A percentile compares a stretch with the other conserved stretches of the same genome.
Conservation (phyloP, 2,888 invertebrate species). For the Papilio protenor region DNA sequence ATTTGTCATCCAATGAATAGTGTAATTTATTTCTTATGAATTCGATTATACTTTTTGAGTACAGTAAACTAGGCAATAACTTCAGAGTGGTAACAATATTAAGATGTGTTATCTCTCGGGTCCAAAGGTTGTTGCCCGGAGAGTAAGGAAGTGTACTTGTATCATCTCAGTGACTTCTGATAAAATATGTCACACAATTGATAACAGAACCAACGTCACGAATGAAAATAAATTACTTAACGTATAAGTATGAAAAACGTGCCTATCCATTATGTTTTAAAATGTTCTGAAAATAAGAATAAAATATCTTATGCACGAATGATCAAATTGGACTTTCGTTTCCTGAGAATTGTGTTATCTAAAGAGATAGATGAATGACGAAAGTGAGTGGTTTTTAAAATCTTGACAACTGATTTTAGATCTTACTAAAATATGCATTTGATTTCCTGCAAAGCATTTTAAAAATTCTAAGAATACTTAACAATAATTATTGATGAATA, state of each 20-base stretch:
- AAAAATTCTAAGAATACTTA: not conserved
- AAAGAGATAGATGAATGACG: not conserved
- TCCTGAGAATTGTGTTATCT: not conserved
- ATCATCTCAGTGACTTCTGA: not conserved
- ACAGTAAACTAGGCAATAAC: too few species aligned
- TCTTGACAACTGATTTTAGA: not conserved
- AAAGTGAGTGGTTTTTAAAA: not conserved
- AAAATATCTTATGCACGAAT: not conserved
- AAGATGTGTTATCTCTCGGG: not conserved
- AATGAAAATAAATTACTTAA: not conserved
- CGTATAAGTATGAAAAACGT: not conserved
- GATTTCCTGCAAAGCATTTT: not conserved
- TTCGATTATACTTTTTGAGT: too few species aligned
- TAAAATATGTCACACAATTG: not conserved
- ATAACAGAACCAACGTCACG: conserved; percentile 10
- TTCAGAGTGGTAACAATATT: not conserved
- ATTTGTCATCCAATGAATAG: too few species aligned
- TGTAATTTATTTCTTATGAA: too few species aligned
- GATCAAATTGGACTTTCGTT: not conserved
- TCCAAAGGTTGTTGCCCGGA: not conserved
- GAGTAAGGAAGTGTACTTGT: not conserved
- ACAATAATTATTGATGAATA: not conserved
- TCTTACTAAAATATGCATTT: not conserved
- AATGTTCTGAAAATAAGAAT: not conserved
- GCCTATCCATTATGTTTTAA: not conserved